Base-by-base conservation (phyloP, 2,888 invertebrate genomes). In the Cephalotes varians region DNA sequence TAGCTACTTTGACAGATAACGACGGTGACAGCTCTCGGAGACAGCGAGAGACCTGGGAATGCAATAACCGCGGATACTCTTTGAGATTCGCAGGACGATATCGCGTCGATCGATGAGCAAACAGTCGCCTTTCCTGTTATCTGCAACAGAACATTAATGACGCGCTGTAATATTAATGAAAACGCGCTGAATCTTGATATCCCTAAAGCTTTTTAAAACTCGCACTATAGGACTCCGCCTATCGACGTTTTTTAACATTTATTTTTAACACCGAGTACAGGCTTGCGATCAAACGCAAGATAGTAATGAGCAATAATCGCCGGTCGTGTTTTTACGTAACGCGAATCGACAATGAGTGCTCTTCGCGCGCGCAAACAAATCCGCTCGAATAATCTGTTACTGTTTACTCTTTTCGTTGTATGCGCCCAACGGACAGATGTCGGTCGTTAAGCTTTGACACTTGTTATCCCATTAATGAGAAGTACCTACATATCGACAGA, bases 101-200 rank as follows among this genome's bases (percentile, higher is more conserved):
- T 15, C 51, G 1, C 37, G 51, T 28, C 37, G 65, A 58, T 76
- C 49, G 37, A 25, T 62, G 21, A 40, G 21, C 10, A 28, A 60
- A 34, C 25, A 21, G 37, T 49, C 25, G 1, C 28, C 34, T 60
- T 2, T 18, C 31, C 44, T 15, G 54, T 44, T 56, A 69, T 37
- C 77, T 77, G 77, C 44, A 77, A 77, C 69, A 76, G 34, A 64
- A 64, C 18, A 37, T 74, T 34, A 18, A 34, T 1, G 12, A 64
- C 1, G 44, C 15, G 7, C 25, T n/a, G 54, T 73, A 28, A 62
- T 34, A 54, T 28, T 54, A 54, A 76, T 47, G 10, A 49, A 18
- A 21, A 65, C 10, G 9, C 9, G 37, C 40, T 44, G 25, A 71
- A 69, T 49, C n/a, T 44, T 44, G 56, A 67, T 40, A 40, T 21